Evolutionary conservation across 2,113 vertebrate genomes (phyloP).

Genomic region (Dissostichus mawsoni): DNA sequence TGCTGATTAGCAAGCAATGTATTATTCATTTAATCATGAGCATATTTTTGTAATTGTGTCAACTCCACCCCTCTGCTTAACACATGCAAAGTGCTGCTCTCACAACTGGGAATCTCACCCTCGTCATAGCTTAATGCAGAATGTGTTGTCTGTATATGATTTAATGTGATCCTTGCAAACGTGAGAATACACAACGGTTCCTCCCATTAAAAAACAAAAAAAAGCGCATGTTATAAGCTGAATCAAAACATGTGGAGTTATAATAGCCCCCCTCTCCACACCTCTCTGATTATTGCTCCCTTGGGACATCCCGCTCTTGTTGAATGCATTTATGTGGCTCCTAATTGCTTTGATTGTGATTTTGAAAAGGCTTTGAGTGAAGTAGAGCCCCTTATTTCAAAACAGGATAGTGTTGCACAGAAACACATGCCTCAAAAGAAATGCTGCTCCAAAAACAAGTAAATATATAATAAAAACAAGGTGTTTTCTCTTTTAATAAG

Average conservation of each 20-base stretch:
- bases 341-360: slow-evolving; percentile 7
- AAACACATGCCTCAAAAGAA: background rate
- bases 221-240: no score
- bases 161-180: no score
- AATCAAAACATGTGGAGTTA: slow-evolving; percentile 1
- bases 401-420: background rate
- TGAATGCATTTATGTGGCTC: slow-evolving; percentile 2
- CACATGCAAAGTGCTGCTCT: slow-evolving; percentile 19
- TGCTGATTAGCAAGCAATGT: slow-evolving; percentile 14
- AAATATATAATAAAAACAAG: no score
- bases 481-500: no score
- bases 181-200: background rate
- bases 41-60: slow-evolving; percentile 37
- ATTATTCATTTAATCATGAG: slow-evolving; percentile 25
- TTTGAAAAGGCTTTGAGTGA: background rate
- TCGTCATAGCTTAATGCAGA: background rate
- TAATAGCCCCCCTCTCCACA: background rate
- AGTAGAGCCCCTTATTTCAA: background rate
- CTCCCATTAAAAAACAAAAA: no score
- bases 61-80: slow-evolving; percentile 14
- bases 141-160: background rate
- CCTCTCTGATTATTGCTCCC: background rate
- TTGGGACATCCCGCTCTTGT: background rate
- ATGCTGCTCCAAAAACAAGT: no score
- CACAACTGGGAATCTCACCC: background rate